A percentile compares a stretch with the other conserved stretches of the same genome.
Conservation (phyloP, 1,140 invertebrate genomes). For the Drosophila gunungcola region DNA sequence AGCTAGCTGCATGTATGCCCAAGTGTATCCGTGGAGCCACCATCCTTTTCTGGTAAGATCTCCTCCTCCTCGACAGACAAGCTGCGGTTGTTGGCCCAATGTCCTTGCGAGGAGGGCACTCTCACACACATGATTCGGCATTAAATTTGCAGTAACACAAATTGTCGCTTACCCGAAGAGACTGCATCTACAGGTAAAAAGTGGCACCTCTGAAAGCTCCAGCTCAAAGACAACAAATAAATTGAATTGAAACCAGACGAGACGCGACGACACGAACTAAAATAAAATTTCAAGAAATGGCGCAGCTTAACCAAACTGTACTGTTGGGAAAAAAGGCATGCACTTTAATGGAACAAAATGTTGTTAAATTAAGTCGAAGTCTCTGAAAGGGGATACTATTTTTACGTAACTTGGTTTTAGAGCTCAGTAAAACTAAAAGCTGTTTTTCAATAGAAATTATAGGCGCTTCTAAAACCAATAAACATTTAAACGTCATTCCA, state of each 20-base stretch:
- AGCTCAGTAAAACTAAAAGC: no score
- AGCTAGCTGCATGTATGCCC: constrained; percentile 66
- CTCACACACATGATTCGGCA: constrained; percentile 62
- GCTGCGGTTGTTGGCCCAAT: constrained; percentile 36
- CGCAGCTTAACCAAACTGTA: background rate
- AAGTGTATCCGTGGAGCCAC: constrained; percentile 80
- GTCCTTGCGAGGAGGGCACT: background rate
- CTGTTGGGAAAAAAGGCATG: no score
- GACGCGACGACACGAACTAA: constrained; percentile 63
- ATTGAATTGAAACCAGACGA: constrained; percentile 75
- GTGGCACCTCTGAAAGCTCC: constrained; percentile 62
- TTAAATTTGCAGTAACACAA: constrained; percentile 83
- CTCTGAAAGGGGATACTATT: no score
- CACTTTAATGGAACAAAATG: background rate
- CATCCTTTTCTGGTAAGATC: constrained; percentile 45
- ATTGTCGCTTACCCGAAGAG: constrained; percentile 75
- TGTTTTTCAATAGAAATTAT: no score
- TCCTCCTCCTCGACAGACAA: constrained; percentile 18
- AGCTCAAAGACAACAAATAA: constrained; percentile 80
- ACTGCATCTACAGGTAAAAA: constrained; percentile 44
- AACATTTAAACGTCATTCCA: no score
- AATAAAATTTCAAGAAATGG: constrained; percentile 61
- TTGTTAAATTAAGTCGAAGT: background rate
- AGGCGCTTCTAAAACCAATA: no score
- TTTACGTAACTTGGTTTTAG: no score